phyloP scores from a whole-genome alignment of 2,797 vertebrate species.

The Sebastes iracundus region DNA sequence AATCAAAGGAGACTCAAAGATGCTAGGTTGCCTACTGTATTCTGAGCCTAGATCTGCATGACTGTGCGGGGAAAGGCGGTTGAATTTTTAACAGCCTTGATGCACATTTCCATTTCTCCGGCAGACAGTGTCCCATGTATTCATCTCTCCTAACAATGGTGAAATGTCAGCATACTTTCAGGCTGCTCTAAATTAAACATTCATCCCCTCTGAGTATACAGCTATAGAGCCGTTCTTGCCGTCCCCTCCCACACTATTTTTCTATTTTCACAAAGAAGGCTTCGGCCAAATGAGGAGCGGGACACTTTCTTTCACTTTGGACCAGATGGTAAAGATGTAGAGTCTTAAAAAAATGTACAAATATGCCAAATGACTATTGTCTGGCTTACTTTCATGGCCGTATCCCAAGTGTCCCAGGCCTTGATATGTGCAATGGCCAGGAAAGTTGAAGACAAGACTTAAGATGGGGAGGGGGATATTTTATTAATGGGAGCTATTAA shows the following conservation, averaged over 20 bases:
- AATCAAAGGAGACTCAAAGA: constrained; percentile 35
- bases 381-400: constrained; percentile 35
- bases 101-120: constrained; percentile 77
- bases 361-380: constrained; percentile 37
- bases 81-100: constrained; percentile 82
- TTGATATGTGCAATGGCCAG: constrained; percentile 52
- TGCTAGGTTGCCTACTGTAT: constrained; percentile 37
- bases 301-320: constrained; percentile 20
- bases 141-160: constrained; percentile 78
- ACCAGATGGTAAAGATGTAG: constrained; percentile 24
- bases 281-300: constrained; percentile 39
- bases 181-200: constrained; percentile 85
- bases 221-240: constrained; percentile 61
- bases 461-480: constrained; percentile 76
- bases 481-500: constrained; percentile 86
- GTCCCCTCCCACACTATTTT: constrained; percentile 46
- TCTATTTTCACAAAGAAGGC: constrained; percentile 44
- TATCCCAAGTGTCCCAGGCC: constrained; percentile 45
- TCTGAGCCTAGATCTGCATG: constrained; percentile 45
- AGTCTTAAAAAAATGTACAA: constrained; percentile 20
- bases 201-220: constrained; percentile 67
- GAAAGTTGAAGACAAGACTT: constrained; percentile 67
- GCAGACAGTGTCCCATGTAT: constrained; percentile 77
- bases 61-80: constrained; percentile 42
- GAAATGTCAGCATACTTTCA: constrained; percentile 83